phyloP scores from a whole-genome alignment of 35 echinoderm and acorn worm species.

The Apostichopus californicus region DNA sequence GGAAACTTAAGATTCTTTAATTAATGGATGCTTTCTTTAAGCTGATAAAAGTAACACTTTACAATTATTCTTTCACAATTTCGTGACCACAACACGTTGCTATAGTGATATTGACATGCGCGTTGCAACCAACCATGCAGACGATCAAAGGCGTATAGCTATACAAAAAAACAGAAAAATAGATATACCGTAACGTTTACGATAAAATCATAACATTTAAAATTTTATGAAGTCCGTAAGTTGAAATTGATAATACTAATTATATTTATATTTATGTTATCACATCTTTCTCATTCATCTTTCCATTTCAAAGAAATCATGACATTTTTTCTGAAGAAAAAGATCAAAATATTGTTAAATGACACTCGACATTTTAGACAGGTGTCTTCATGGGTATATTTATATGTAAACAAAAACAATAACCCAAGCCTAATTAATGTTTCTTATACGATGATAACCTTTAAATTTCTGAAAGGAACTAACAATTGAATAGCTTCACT shows the following conservation, averaged over 20 bases:
- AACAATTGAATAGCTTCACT: too few species aligned
- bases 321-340: background rate
- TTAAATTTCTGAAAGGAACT: too few species aligned
- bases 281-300: constrained; percentile 7
- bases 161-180: too few species aligned
- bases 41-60: background rate
- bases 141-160: background rate
- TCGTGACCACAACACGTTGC: constrained; percentile 24
- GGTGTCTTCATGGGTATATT: background rate
- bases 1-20: background rate
- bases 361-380: background rate
- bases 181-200: constrained; percentile 30
- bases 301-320: too few species aligned
- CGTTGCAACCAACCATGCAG: constrained; percentile 30
- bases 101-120: constrained; percentile 29
- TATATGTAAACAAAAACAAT: background rate
- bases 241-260: background rate
- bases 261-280: constrained; percentile 6
- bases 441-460: too few species aligned
- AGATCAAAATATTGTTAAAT: background rate
- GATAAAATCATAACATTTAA: constrained; percentile 27
- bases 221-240: constrained; percentile 28
- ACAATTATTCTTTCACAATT: background rate
- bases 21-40: constrained; percentile 8
- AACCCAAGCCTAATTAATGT: too few species aligned